Evolutionary conservation across 2,888 invertebrate genomes (phyloP), one percentile per base, ranked within the genome.

Genomic region (Fissipunctia ypsillon): DNA sequence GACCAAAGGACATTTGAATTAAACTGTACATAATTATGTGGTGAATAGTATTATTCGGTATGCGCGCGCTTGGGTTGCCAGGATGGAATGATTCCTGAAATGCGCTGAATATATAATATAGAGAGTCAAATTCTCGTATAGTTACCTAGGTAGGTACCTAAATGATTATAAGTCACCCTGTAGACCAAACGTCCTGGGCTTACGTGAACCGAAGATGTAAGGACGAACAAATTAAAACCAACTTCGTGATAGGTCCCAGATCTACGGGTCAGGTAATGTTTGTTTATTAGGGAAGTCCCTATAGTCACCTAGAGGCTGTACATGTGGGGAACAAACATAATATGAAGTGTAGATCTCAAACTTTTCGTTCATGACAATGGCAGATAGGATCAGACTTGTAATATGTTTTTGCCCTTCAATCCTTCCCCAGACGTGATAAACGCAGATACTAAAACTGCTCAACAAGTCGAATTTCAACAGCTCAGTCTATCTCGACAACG

Each of bases 1-100:
- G 57, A 25, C 9, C n/a, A 9, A 64, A 52, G 52, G 43, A 65
- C 60, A 61, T 41, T 76, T 25, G 56, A 70, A 80, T 66, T 75
- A 56, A 80, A 75, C 56, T 50, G 31, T 60, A 43, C 59, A 76
- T 57, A 35, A 35, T 41, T 12, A 41, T 38, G 7, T 9, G 50
- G 10, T 25, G 25, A 10, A 38, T 28, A 71, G 14, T 10, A 22
- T 43, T 48, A 41, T 41, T 25, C 14, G 43, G 10, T 43, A 22
- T 14, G 25, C 35, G 14, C 38, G 38, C n/a, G 28, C 2, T 52
- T 16, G 22, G 14, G 25, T 43, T 31, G 25, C 54, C 25, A 19
- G 12, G 9, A 35, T 1, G 35, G 35, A 35, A 16, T 56, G 0
- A 41, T 56, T 38, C 1, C 16, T 3, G 3, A 5, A 6, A 25